Evolutionary conservation across 35 echinoderm and acorn worm species (phyloP).

Genomic region (Anneissia japonica): DNA sequence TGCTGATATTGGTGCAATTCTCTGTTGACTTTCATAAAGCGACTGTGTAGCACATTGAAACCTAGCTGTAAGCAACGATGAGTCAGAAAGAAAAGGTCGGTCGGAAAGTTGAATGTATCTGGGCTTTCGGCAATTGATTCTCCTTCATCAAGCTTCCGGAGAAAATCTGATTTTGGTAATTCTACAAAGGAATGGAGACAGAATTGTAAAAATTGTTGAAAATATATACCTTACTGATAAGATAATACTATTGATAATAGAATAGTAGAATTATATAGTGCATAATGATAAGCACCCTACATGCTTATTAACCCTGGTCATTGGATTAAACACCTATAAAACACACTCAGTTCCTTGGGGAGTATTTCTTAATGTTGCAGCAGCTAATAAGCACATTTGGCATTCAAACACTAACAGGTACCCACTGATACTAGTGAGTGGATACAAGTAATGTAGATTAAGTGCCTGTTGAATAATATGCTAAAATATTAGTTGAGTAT

Average conservation of each 20-base stretch:
- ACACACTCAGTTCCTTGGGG: conserved; percentile 33
- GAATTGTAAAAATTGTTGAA: not conserved
- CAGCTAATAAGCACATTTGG: too few species aligned
- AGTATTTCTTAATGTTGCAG: too few species aligned
- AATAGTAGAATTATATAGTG: conserved; percentile 61
- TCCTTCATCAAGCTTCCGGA: conserved; percentile 47
- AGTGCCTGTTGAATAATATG: too few species aligned
- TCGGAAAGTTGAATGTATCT: conserved; percentile 72
- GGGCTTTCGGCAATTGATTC: conserved; percentile 4
- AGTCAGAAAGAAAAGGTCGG: conserved; percentile 86
- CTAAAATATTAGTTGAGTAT: too few species aligned
- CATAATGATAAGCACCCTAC: conserved; percentile 40
- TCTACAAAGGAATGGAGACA: conserved; percentile 25
- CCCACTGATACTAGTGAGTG: too few species aligned
- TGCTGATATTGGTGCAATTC: conserved; percentile 67
- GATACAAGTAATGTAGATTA: too few species aligned
- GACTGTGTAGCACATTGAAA: conserved; percentile 63
- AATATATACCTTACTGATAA: not conserved
- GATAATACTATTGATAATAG: conserved; percentile 59
- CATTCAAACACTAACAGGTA: too few species aligned
- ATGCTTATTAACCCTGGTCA: conserved; percentile 60
- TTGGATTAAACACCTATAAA: conserved; percentile 42
- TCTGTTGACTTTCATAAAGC: conserved; percentile 50
- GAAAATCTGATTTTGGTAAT: conserved; percentile 53
- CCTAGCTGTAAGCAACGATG: conserved; percentile 78